Evolutionary conservation across 2,113 vertebrate genomes (phyloP).

Genomic region (Entelurus aequoreus): DNA sequence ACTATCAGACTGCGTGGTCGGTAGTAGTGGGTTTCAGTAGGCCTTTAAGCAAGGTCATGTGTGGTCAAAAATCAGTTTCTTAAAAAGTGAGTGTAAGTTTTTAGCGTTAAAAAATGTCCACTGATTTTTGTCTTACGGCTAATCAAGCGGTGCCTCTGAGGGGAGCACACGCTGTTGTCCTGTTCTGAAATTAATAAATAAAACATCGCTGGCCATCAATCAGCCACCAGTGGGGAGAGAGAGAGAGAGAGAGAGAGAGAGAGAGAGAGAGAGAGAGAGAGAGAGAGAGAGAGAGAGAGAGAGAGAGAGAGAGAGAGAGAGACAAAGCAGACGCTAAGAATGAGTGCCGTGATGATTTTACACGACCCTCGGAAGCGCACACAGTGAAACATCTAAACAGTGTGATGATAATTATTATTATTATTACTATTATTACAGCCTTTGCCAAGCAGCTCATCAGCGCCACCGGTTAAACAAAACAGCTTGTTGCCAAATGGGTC

Average conservation of each 20-base stretch:
- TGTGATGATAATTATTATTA: slow-evolving; percentile 6
- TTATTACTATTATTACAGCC: neutral
- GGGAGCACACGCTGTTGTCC: slow-evolving; percentile 15
- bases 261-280: neutral
- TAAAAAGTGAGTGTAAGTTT: neutral
- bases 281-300: slow-evolving; percentile 46
- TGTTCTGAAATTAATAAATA: too few species aligned
- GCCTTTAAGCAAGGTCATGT: too few species aligned
- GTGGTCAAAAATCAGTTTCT: neutral
- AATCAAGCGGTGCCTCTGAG: neutral
- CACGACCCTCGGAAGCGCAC: slow-evolving; percentile 26
- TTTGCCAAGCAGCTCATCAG: slow-evolving; percentile 15
- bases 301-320: slow-evolving; percentile 38
- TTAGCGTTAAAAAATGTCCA: neutral
- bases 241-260: neutral
- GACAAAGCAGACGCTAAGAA: neutral
- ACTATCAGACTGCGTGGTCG: too few species aligned
- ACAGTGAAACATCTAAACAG: slow-evolving; percentile 38
- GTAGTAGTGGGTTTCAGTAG: too few species aligned
- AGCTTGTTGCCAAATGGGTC: slow-evolving; percentile 16
- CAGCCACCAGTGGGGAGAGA: slow-evolving; percentile 52
- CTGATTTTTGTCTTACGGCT: neutral
- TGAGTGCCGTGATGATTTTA: slow-evolving; percentile 21
- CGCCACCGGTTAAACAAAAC: slow-evolving; percentile 3
- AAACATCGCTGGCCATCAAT: slow-evolving; percentile 37